These are phyloP conservation scores for Helicorthomorpha holstii DNA, from an alignment of 1,140 invertebrate species.

Conservation along the genomic window DNA sequence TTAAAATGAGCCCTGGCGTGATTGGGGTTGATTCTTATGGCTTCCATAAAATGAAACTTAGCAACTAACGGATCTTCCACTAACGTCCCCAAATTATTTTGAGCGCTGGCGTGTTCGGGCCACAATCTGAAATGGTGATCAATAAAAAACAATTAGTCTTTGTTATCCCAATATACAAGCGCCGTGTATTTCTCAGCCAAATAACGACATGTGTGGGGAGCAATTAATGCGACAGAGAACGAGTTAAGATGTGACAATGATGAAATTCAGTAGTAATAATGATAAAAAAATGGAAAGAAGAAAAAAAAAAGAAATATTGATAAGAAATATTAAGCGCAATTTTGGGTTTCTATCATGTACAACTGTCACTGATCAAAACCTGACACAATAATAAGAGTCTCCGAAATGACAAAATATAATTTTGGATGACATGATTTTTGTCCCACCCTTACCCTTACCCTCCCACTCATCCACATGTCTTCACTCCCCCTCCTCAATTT, in stretches of 20 bases:
- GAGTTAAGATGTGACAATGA: background rate
- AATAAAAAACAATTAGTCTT: slow-evolving; percentile 16
- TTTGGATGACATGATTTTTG: no score
- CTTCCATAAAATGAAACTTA: slow-evolving; percentile 20
- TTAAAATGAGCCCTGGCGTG: slow-evolving; percentile 28
- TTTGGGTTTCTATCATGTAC: no score
- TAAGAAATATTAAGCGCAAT: no score
- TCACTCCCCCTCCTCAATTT: no score
- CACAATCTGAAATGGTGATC: slow-evolving; percentile 54
- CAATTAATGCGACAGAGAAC: background rate
- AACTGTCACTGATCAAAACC: no score
- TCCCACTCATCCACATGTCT: no score
- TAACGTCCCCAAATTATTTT: slow-evolving; percentile 73
- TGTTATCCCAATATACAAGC: no score
- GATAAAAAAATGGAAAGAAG: background rate
- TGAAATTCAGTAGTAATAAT: background rate
- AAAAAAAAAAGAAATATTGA: slow-evolving; percentile 1
- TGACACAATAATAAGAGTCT: no score
- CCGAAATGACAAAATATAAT: no score
- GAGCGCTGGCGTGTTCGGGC: slow-evolving; percentile 68
- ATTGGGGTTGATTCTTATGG: slow-evolving; percentile 20
- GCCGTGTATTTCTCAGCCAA: background rate
- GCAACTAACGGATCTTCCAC: slow-evolving; percentile 33
- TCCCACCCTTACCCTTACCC: no score
- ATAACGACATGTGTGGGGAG: background rate